Evolutionary conservation across 2,797 vertebrate species (phyloP), one percentile per base, ranked within the genome.

Genomic region (Mormyrops boulengeri): DNA sequence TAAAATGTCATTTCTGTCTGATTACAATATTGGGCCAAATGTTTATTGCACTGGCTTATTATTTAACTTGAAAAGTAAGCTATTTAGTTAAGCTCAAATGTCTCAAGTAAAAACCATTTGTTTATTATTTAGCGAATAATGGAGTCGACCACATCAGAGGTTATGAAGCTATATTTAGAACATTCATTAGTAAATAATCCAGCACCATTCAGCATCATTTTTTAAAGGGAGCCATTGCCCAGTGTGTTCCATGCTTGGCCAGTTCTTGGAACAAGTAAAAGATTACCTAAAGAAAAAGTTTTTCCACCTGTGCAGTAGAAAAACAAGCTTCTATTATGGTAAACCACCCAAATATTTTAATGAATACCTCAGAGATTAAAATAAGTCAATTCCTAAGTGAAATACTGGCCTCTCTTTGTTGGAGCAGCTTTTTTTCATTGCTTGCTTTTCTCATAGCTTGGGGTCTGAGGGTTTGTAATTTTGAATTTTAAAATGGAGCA

Each of bases 81-180:
- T 95, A 77, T 95, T 95, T 94, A 41, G 89, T 94, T 95, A 92
- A 92, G 94, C 92, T 95, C 92, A 19, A 85, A 91, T 95, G 88
- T 92, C 93, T 89, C 91, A n/a, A 22, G 66, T 89, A 88, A 90
- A 91, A 94, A 91, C 92, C 92, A 93, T 94, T 94, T 0, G 22
- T 60, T 82, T 84, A 84, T 92, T 88, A 89, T 90, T 91, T 91
- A 84, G 90, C 91, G 92, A 90, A 92, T 89, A 90, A 62, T 85
- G 89, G 90, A 89, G 90, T 89, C 1, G 41, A 84, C 88, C 89
- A 85, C 85, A 22, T 49, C 41, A 53, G 88, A 85, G 88, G 82
- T 73, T 9, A 66, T n/a, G 30, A 34, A 34, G 82, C n/a, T 17
- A 88, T 87, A 49, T 41, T 91, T 91, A 87, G 88, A 91, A 38